Evolutionary conservation across 2,113 vertebrate species (phyloP).

Genomic region (Myrmophylax atrothorax): DNA sequence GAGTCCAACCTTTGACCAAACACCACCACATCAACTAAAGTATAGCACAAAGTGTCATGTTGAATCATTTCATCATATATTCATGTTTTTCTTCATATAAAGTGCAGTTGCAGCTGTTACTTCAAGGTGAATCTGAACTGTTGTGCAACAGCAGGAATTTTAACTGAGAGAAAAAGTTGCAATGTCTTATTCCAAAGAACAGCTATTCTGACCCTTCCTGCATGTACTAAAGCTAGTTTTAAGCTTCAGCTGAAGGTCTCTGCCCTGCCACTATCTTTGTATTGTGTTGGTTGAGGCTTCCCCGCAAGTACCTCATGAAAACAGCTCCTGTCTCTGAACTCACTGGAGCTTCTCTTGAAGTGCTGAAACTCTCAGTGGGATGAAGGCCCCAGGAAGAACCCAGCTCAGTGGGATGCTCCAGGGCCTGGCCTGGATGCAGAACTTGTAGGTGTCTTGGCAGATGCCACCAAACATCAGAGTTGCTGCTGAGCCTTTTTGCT

Average conservation of each 20-base stretch:
- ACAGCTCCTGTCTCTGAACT: neutral
- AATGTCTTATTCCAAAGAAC: neutral
- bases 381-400: neutral
- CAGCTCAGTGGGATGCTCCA: neutral
- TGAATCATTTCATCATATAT: neutral
- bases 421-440: neutral
- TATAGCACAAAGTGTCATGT: neutral
- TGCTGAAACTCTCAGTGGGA: accelerated
- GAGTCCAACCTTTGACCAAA: neutral
- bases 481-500: neutral
- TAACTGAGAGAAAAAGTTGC: neutral
- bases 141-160: neutral
- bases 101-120: neutral
- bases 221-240: neutral
- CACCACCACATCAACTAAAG: neutral
- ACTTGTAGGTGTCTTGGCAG: neutral
- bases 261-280: neutral
- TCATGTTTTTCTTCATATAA: neutral
- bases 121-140: neutral
- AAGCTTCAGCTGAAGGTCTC: neutral
- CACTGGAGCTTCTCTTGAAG: neutral
- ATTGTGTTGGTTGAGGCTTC: accelerated
- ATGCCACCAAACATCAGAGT: neutral
- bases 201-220: neutral
- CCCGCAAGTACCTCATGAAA: neutral